Evolutionary conservation across 2,888 invertebrate species (phyloP), one percentile per base, ranked within the genome.

Genomic region (Limnephilus auricula): DNA sequence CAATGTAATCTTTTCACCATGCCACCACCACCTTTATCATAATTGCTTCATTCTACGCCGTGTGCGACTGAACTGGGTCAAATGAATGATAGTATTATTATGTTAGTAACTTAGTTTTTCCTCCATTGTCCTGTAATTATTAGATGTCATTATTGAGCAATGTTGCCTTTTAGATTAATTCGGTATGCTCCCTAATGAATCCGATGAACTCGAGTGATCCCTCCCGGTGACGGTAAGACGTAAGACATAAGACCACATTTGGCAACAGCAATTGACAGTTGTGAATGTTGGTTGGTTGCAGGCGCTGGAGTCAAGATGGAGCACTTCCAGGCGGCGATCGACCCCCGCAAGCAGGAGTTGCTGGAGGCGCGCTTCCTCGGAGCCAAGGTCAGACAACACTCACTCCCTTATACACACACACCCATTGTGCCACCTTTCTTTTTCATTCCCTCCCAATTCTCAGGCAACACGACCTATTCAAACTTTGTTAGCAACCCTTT

Each of bases 281-380:
- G 84, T 85, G 85, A 85, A 84, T 90, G 45, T 90, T 92, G 80
- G 94, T 96, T 96, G 80, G 94, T 96, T 96, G 94, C 96, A 98
- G 98, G 97, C 97, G 97, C 97, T 97, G 98, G 97, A 97, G 97
- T 98, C 97, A 98, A 98, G 97, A 98, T 99, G 98, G 98, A 99
- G 97, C 98, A 98, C 96, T 98, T 98, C 97, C 98, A 98, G 97
- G 97, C 98, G 96, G 98, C 98, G 96, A 97, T 99, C 96, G 99
- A 99, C 97, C 99, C 99, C 96, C 97, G 99, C 96, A 99, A 99
- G 97, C 99, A 99, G 97, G 99, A 99, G 97, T 97, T 99, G 95
- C 97, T 99, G 96, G 99, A 99, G 97, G 99, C 99, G 95, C 98
- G 99, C 96, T 99, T 99, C 96, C 97, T 99, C 95, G 99, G 99